Evolutionary conservation across 2,113 vertebrate species (phyloP).

Genomic region (Mastomys natalensis): DNA sequence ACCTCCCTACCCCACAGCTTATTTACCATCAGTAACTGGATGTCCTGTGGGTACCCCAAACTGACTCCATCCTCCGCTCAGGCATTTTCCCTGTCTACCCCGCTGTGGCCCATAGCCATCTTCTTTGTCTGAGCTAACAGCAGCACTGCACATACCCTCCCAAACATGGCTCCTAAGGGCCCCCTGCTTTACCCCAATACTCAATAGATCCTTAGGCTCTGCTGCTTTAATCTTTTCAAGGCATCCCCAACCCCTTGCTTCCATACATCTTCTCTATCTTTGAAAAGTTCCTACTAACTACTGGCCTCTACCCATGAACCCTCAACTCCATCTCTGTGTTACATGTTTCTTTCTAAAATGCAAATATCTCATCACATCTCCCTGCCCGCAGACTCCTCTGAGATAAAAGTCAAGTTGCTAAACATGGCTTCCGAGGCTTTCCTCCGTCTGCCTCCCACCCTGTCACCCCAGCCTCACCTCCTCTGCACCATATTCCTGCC

Average conservation of each 20-base stretch:
- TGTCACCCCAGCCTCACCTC: slow-evolving; percentile 39
- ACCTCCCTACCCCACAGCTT: not conserved
- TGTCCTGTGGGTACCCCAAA: not conserved
- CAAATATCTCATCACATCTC: slow-evolving; percentile 25
- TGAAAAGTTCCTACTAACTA: not conserved
- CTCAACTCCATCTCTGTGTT: not conserved
- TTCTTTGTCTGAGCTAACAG: not conserved
- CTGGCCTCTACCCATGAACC: not conserved
- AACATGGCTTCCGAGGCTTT: not conserved
- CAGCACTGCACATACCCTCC: not conserved
- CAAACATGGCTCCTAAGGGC: not conserved
- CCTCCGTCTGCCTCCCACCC: slow-evolving; percentile 32
- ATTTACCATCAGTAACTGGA: not conserved
- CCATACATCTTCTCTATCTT: not conserved
- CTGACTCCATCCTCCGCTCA: not conserved
- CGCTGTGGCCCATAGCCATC: not conserved
- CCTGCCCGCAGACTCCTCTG: slow-evolving; percentile 37
- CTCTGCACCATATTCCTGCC: not conserved
- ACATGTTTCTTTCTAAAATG: slow-evolving; percentile 52
- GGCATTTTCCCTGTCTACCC: no score
- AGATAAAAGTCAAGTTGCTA: slow-evolving; percentile 71
- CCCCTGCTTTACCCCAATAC: not conserved
- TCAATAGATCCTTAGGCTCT: not conserved
- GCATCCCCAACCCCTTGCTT: not conserved
- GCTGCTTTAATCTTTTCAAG: not conserved